A percentile compares a stretch with the other conserved stretches of the same genome.
Evolutionary conservation across 92 coral and sea anemone species (phyloP).

Genomic region (Hydrozoanthus gracilis): DNA sequence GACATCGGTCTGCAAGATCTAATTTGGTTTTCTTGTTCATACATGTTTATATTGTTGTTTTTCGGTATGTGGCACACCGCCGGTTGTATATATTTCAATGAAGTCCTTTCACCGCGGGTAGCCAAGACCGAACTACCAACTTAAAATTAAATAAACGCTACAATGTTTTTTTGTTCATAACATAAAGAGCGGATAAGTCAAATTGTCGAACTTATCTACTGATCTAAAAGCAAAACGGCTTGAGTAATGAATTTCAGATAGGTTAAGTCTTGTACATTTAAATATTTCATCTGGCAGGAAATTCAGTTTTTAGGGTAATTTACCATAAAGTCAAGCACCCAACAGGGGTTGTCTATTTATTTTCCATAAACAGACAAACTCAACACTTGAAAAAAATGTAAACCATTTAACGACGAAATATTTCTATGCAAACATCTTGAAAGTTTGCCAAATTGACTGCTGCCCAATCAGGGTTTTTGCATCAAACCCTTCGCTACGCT

Average conservation of each 20-base stretch:
- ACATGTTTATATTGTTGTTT: background rate
- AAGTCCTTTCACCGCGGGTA: background rate
- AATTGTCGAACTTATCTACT: background rate
- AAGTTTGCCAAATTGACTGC: background rate
- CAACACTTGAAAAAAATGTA: background rate
- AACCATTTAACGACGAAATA: background rate
- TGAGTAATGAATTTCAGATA: background rate
- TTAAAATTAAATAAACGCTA: background rate
- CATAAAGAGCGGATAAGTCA: background rate
- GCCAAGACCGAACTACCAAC: background rate
- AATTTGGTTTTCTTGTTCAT: background rate
- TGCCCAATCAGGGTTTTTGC: too few species aligned
- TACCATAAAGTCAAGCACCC: background rate
- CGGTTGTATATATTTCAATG: background rate
- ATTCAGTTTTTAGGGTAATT: background rate
- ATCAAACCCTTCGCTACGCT: background rate
- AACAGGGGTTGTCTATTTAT: background rate
- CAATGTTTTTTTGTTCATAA: background rate
- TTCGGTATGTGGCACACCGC: background rate
- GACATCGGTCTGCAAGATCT: background rate
- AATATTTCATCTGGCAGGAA: background rate
- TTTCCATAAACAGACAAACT: background rate
- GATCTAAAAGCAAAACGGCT: background rate
- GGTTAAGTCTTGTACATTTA: background rate
- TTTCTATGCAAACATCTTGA: background rate